Conservation (phyloP, 2,113 vertebrate genomes). For the Athene noctua region DNA sequence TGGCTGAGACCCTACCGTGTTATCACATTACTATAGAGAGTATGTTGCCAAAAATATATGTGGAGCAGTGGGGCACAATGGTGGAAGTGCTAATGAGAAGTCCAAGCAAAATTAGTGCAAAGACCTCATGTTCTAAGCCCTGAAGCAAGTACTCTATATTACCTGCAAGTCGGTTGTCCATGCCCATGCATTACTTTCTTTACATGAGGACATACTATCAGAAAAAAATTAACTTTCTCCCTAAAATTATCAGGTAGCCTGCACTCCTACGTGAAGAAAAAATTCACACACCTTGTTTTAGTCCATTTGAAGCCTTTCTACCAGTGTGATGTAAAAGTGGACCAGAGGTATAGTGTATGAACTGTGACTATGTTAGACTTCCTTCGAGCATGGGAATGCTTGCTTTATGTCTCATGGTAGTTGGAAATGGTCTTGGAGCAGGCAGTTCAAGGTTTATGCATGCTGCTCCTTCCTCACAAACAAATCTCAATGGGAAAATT, state of each 20-base stretch:
- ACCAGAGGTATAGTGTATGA: background rate
- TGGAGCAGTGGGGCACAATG: background rate
- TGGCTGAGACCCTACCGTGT: background rate
- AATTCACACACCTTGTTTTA: background rate
- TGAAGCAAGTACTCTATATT: background rate
- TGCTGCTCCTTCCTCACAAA: background rate
- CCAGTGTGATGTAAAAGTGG: background rate
- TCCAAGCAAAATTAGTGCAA: background rate
- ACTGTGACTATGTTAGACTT: background rate
- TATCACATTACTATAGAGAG: background rate
- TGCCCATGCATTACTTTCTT: background rate
- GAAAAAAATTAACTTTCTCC: background rate
- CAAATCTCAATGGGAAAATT: background rate
- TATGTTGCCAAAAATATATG: background rate
- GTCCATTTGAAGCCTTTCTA: background rate
- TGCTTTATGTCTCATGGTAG: background rate
- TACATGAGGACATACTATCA: background rate
- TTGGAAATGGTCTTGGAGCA: background rate
- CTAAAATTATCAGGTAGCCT: background rate
- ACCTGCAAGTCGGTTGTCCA: background rate
- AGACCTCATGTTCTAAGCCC: background rate
- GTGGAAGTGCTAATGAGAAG: background rate
- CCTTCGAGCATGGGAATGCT: background rate
- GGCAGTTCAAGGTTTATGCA: background rate
- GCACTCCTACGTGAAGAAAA: background rate